These are phyloP conservation scores for Beris chalybata DNA, from an alignment of 2,888 invertebrate genomes.

Conservation along the genomic window DNA sequence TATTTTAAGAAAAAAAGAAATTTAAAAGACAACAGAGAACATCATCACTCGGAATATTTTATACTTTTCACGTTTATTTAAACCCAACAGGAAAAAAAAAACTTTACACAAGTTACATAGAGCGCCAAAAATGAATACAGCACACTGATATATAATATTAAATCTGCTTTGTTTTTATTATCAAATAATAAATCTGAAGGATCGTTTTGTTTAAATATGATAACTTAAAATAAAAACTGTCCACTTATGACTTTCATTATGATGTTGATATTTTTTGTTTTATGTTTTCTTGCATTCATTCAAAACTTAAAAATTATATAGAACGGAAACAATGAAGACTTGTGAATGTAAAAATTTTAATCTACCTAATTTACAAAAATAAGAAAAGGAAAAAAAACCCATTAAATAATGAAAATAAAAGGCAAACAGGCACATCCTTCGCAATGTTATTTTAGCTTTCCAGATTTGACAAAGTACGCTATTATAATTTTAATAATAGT, in stretches of 20 bases:
- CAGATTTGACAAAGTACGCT: constrained; percentile 26
- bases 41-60: no score
- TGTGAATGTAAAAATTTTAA: constrained; percentile 31
- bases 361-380: constrained; percentile 21
- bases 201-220: constrained; percentile 30
- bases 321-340: constrained; percentile 29
- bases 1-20: no score
- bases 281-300: constrained; percentile 17
- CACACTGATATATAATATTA: no score
- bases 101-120: no score
- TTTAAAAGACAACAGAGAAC: no score
- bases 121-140: no score
- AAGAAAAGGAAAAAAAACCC: no score
- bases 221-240: constrained; percentile 32
- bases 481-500: constrained; percentile 23
- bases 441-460: constrained; percentile 24
- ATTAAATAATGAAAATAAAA: constrained; percentile 5
- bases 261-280: constrained; percentile 28
- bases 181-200: constrained; percentile 32
- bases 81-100: no score
- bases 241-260: constrained; percentile 29
- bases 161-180: constrained; percentile 24
- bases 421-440: constrained; percentile 27
- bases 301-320: constrained; percentile 31
- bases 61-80: no score